Conservation (phyloP, 1,140 invertebrate species). For the Pachypsylla venusta region DNA sequence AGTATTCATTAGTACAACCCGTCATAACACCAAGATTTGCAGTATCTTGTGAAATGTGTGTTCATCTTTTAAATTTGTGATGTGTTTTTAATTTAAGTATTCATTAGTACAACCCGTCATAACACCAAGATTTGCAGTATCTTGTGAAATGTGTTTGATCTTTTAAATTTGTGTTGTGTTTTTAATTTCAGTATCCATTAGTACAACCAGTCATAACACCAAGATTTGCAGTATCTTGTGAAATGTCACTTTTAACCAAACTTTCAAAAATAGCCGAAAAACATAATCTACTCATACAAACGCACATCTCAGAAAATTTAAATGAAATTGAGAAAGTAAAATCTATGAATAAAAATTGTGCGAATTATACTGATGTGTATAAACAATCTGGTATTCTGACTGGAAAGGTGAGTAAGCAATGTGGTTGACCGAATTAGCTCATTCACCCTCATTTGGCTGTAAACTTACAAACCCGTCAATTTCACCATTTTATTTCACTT, state of each 20-base stretch:
- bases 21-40: constrained; percentile 80
- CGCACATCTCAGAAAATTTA: constrained; percentile 66
- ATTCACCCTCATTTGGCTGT: no score
- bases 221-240: constrained; percentile 69
- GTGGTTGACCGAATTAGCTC: no score
- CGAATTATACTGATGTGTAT: constrained; percentile 60
- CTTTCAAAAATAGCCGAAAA: constrained; percentile 51
- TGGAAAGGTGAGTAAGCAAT: constrained; percentile 45
- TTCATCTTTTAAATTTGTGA: no score
- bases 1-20: constrained; percentile 57
- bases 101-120: constrained; percentile 62
- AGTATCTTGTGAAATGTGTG: constrained; percentile 52
- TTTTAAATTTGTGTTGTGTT: no score
- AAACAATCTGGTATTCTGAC: constrained; percentile 54
- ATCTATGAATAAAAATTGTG: constrained; percentile 38
- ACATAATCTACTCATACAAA: constrained; percentile 57
- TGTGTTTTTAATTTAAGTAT: no score
- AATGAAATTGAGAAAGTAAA: constrained; percentile 52
- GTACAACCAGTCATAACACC: constrained; percentile 72
- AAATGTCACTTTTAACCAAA: constrained; percentile 46
- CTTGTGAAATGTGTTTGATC: no score
- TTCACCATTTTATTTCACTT: no score
- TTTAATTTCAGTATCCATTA: constrained; percentile 44
- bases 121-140: constrained; percentile 71
- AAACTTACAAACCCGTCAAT: no score